A percentile compares a stretch with the other conserved stretches of the same genome.
Conservation (phyloP, 2,797 vertebrate genomes). For the Holocentrus rufus region DNA sequence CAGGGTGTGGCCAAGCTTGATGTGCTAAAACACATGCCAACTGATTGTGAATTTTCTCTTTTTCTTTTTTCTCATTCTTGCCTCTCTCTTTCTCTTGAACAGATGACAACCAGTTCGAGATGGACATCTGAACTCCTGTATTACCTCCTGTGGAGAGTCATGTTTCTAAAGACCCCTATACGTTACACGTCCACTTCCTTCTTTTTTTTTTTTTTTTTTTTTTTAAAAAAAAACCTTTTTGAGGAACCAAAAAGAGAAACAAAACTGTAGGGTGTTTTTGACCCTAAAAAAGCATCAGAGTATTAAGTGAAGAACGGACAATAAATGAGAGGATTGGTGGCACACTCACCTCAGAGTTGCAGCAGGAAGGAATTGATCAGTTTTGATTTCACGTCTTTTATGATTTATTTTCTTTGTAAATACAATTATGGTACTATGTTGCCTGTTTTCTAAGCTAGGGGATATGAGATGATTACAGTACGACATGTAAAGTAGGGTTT, state of each 20-base stretch:
- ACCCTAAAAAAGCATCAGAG: conserved; percentile 42
- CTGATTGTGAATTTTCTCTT: conserved; percentile 5
- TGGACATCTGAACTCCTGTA: conserved; percentile 84
- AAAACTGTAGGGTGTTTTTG: conserved; percentile 58
- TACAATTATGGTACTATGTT: conserved; percentile 76
- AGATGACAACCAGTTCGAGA: conserved; percentile 87
- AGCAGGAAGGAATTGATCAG: conserved; percentile 58
- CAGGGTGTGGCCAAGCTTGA: conserved; percentile 43
- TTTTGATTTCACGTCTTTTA: conserved; percentile 72
- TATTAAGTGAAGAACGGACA: conserved; percentile 37
- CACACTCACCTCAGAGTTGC: conserved; percentile 54
- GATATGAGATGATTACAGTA: conserved; percentile 63
- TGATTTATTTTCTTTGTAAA: conserved; percentile 79
- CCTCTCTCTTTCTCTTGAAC: conserved; percentile 35
- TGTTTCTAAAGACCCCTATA: conserved; percentile 63
- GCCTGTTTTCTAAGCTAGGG: conserved; percentile 73
- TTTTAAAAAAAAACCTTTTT: conserved; percentile 56
- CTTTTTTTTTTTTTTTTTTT: conserved; percentile 42
- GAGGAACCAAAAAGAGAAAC: conserved; percentile 59
- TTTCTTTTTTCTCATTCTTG: conserved; percentile 5
- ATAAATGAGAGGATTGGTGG: conserved; percentile 59
- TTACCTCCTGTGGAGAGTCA: conserved; percentile 83
- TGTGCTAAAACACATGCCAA: neutral
- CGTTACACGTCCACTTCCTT: conserved; percentile 54
- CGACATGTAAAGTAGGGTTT: conserved; percentile 57